These are phyloP conservation scores for Melitaea athalia DNA, from an alignment of 2,888 invertebrate species.

Conservation along the genomic window DNA sequence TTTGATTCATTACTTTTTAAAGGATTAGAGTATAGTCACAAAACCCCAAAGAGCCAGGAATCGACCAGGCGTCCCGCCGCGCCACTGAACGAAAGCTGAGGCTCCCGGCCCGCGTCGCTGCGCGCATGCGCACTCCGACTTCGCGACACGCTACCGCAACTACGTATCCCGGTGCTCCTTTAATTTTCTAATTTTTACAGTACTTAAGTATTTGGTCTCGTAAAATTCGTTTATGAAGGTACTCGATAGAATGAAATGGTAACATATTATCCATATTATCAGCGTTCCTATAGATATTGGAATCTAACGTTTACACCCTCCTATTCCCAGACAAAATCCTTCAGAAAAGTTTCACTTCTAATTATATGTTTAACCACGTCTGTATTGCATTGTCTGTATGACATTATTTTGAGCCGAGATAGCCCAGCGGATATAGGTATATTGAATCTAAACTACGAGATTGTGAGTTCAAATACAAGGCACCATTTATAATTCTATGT, in stretches of 20 bases:
- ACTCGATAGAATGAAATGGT: constrained; percentile 32
- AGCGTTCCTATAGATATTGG: constrained; percentile 33
- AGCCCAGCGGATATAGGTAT: too few species aligned
- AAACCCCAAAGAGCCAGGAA: constrained; percentile 70
- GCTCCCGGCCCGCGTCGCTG: constrained; percentile 62
- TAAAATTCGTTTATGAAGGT: constrained; percentile 32
- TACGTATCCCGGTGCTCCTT: constrained; percentile 39
- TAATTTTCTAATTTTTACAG: constrained; percentile 42
- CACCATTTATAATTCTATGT: too few species aligned
- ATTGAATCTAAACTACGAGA: too few species aligned
- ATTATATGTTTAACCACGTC: not conserved
- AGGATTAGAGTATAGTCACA: constrained; percentile 55
- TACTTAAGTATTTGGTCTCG: constrained; percentile 47
- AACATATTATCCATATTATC: constrained; percentile 44
- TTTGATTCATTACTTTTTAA: constrained; percentile 57
- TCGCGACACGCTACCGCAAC: constrained; percentile 57
- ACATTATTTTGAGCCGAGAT: too few species aligned
- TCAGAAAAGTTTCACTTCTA: not conserved
- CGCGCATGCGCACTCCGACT: constrained; percentile 66
- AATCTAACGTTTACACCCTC: constrained; percentile 48
- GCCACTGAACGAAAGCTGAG: constrained; percentile 72
- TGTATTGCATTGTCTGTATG: too few species aligned
- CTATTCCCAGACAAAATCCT: not conserved
- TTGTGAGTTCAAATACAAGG: too few species aligned
- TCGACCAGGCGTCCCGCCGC: constrained; percentile 79